Evolutionary conservation across 2,113 vertebrate species (phyloP).

Genomic region (Thermophis baileyi): DNA sequence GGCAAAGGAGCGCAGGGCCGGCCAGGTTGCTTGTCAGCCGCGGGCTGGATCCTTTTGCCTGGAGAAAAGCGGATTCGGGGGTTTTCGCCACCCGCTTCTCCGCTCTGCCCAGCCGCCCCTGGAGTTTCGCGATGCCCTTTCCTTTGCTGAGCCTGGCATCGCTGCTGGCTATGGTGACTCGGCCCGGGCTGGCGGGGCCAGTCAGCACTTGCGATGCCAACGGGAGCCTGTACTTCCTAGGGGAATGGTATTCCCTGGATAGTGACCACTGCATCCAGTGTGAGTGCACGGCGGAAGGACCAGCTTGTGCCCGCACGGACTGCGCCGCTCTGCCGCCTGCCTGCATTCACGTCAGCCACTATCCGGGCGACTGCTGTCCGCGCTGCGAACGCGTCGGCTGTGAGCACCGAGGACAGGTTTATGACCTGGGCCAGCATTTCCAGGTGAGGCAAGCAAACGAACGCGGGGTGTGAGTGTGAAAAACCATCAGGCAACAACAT

Average conservation of each 20-base stretch:
- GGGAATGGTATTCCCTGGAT: constrained; percentile 82
- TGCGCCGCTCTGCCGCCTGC: constrained; percentile 77
- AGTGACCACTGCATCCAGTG: constrained; percentile 81
- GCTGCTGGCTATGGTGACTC: constrained; percentile 48
- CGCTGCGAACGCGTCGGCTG: constrained; percentile 81
- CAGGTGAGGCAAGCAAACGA: constrained; percentile 65
- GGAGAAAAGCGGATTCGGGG: neutral
- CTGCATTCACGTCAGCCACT: constrained; percentile 83
- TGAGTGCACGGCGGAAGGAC: constrained; percentile 76
- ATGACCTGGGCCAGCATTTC: constrained; percentile 75
- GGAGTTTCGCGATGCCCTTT: neutral
- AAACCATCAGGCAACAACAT: neutral
- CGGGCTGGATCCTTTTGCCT: neutral
- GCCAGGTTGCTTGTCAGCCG: too few relatives aligned
- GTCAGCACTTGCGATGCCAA: constrained; percentile 76
- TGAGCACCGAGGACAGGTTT: constrained; percentile 77
- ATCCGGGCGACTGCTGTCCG: constrained; percentile 82
- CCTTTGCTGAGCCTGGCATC: neutral
- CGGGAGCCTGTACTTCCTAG: constrained; percentile 77
- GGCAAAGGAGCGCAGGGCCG: neutral
- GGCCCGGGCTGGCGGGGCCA: constrained; percentile 61
- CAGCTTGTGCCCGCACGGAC: constrained; percentile 72
- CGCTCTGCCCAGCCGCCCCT: neutral
- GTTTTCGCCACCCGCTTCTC: neutral
- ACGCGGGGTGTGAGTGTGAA: too few relatives aligned